These are phyloP conservation scores for Sebastolobus alascanus DNA, from an alignment of 2,797 vertebrate genomes.

Conservation along the genomic window DNA sequence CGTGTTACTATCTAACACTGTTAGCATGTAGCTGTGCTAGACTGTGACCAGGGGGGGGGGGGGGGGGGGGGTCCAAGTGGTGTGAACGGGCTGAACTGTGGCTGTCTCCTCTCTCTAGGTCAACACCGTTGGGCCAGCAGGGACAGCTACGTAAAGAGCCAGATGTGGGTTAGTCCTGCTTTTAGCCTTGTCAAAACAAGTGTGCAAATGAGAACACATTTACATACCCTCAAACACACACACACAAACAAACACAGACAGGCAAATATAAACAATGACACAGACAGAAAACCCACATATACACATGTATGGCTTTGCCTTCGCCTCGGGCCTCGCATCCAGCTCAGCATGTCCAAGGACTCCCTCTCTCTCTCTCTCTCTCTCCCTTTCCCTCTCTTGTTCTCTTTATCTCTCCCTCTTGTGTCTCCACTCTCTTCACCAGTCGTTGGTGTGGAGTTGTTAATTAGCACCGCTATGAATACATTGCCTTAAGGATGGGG, in stretches of 20 bases:
- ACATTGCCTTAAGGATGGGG: conserved; percentile 67
- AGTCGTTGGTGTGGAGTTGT: conserved; percentile 69
- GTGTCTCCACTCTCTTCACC: conserved; percentile 42
- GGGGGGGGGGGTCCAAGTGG: conserved; percentile 23
- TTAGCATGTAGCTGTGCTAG: conserved; percentile 26
- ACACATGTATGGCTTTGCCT: conserved; percentile 32
- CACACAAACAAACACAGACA: background rate
- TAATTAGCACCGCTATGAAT: conserved; percentile 84
- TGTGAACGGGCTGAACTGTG: conserved; percentile 50
- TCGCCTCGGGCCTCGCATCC: conserved; percentile 21
- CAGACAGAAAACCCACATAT: conserved; percentile 31
- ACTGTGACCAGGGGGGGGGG: conserved; percentile 36
- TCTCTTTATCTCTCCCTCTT: conserved; percentile 40
- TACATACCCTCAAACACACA: conserved; percentile 1
- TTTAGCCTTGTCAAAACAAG: conserved; percentile 48
- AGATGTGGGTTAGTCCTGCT: conserved; percentile 41
- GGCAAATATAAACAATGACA: conserved; percentile 42
- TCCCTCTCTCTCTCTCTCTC: conserved; percentile 41
- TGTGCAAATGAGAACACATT: background rate
- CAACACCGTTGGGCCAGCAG: conserved; percentile 27
- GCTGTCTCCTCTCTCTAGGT: conserved; percentile 37
- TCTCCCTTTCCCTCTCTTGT: conserved; percentile 17
- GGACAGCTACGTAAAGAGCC: conserved; percentile 40
- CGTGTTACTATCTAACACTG: conserved; percentile 10
- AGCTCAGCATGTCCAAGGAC: conserved; percentile 33